phyloP scores from a whole-genome alignment of 2,113 vertebrate genomes.

The Myiozetetes cayanensis region DNA sequence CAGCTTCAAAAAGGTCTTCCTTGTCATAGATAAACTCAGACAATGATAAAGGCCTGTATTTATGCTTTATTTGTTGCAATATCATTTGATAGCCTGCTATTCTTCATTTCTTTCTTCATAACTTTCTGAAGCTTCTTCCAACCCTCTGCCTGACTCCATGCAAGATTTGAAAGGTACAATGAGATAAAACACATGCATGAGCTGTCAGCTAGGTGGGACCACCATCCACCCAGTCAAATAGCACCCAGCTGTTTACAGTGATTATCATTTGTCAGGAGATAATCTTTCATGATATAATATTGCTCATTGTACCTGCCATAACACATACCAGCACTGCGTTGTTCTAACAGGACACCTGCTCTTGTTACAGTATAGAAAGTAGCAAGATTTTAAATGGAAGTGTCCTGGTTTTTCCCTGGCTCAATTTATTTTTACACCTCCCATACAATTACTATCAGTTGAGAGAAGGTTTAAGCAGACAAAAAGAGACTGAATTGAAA shows the following conservation, averaged over 20 bases:
- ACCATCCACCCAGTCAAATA: constrained; percentile 40
- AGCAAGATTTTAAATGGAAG: background rate
- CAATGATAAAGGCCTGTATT: background rate
- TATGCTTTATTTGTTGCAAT: constrained; percentile 41
- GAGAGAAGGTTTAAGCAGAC: too few species aligned
- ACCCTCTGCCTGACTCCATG: background rate
- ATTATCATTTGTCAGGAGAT: constrained; percentile 29
- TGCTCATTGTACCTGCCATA: constrained; percentile 7
- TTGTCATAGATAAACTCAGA: constrained; percentile 35
- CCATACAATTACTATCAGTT: too few species aligned
- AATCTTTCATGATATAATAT: constrained; percentile 36
- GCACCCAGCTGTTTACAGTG: constrained; percentile 53
- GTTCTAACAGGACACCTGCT: background rate
- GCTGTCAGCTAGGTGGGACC: constrained; percentile 53
- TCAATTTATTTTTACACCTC: too few species aligned
- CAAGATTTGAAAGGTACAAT: constrained; percentile 23
- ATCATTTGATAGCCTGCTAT: constrained; percentile 49
- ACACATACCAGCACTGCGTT: background rate
- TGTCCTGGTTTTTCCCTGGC: too few species aligned
- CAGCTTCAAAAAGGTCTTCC: constrained; percentile 36
- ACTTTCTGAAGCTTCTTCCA: constrained; percentile 16
- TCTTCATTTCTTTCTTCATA: constrained; percentile 44
- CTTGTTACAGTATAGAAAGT: background rate
- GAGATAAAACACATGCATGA: constrained; percentile 52
- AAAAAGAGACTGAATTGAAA: too few species aligned